Conservation (phyloP, 1,140 invertebrate genomes). For the honey bee (Apis mellifera) region Amel_HAv3.1 CM009942.2:5443001-5443500, state of each 20-base stretch:
- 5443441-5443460: conserved; percentile 32
- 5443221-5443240: background rate
- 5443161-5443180: conserved; percentile 6
- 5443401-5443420: too few species aligned
- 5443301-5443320: background rate
- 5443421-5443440: background rate
- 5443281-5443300: background rate
- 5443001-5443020: background rate
- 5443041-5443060: conserved; percentile 6
- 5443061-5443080: background rate
- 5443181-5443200: background rate
- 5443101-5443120: too few species aligned
- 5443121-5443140: background rate
- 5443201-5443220: background rate
- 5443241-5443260: background rate
- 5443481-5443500: conserved; percentile 21
- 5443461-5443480: conserved; percentile 13
- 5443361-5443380: too few species aligned
- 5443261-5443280: background rate
- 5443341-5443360: too few species aligned
- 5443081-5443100: background rate
- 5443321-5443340: background rate
- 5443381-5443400: background rate
- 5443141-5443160: background rate
- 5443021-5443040: too few species aligned